Percentiles rank a stretch among this genome's conserved stretches.
Evolutionary conservation across 2,888 invertebrate genomes (phyloP).

Genomic region (Drosophila meridionalis): DNA sequence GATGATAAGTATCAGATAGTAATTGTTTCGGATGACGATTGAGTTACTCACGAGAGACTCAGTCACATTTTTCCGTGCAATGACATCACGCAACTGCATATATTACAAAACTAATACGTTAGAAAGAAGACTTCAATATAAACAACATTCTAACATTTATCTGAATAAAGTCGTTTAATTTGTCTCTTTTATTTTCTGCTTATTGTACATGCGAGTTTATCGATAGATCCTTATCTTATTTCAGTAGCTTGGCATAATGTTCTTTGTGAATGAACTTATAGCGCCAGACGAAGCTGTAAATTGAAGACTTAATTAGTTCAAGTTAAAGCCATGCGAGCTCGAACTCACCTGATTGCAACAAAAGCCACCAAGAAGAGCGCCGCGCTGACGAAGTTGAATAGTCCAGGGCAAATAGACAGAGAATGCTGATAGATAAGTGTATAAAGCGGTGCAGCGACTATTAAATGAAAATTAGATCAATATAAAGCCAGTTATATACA

Average conservation of each 20-base stretch:
- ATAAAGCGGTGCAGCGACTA: constrained; percentile 87
- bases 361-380: constrained; percentile 83
- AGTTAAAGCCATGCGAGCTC: not conserved
- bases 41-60: no score
- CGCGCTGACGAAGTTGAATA: constrained; percentile 87
- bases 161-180: not conserved
- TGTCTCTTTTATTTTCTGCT: not conserved
- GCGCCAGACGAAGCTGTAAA: constrained; percentile 72
- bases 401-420: constrained; percentile 86
- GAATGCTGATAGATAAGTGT: constrained; percentile 88
- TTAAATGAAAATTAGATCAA: not conserved
- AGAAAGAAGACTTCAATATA: not conserved
- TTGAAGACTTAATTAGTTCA: not conserved
- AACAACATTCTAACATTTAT: not conserved
- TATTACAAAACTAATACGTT: not conserved
- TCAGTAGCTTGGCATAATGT: constrained; percentile 72
- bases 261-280: constrained; percentile 68
- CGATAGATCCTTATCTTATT: constrained; percentile 42
- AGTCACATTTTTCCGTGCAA: no score
- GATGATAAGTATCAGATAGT: not conserved
- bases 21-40: not conserved
- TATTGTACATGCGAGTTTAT: not conserved
- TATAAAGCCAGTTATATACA: not conserved
- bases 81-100: not conserved
- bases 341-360: constrained; percentile 76